These are phyloP conservation scores for Chloropsis hardwickii DNA, from an alignment of 2,113 vertebrate genomes.

Conservation along the genomic window DNA sequence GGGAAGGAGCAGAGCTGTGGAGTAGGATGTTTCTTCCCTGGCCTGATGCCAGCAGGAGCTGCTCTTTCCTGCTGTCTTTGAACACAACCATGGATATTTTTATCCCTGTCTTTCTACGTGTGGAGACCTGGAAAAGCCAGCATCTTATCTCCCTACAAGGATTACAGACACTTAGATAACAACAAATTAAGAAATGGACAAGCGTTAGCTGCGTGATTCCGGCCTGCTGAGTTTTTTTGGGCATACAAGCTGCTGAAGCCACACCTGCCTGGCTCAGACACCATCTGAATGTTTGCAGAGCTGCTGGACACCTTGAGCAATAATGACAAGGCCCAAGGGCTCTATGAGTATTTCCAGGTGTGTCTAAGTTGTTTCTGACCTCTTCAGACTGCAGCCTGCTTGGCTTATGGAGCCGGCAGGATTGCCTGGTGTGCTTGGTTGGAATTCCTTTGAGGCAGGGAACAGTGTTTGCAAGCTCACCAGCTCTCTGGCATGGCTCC, in stretches of 20 bases:
- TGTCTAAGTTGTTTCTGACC: neutral
- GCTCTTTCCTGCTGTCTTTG: neutral
- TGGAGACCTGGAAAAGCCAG: neutral
- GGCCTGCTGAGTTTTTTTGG: neutral
- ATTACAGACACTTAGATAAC: neutral
- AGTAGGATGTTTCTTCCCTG: neutral
- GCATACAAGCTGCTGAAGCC: neutral
- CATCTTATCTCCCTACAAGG: neutral
- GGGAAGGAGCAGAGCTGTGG: neutral
- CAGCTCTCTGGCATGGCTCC: neutral
- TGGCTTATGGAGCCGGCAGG: neutral
- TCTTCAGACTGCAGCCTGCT: neutral
- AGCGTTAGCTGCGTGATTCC: rapidly evolving
- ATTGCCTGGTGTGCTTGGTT: neutral
- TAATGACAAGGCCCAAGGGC: neutral
- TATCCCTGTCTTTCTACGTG: neutral
- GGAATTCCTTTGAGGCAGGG: constrained; percentile 4
- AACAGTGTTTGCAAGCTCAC: neutral
- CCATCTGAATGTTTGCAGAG: neutral
- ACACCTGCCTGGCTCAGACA: neutral
- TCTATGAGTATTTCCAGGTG: neutral
- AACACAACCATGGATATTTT: neutral
- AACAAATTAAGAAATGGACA: neutral
- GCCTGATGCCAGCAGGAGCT: neutral
- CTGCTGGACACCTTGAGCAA: constrained; percentile 24